A percentile compares a stretch with the other conserved stretches of the same genome.
phyloP scores from a whole-genome alignment of 2,113 vertebrate species.

The Ageneiosus marmoratus region DNA sequence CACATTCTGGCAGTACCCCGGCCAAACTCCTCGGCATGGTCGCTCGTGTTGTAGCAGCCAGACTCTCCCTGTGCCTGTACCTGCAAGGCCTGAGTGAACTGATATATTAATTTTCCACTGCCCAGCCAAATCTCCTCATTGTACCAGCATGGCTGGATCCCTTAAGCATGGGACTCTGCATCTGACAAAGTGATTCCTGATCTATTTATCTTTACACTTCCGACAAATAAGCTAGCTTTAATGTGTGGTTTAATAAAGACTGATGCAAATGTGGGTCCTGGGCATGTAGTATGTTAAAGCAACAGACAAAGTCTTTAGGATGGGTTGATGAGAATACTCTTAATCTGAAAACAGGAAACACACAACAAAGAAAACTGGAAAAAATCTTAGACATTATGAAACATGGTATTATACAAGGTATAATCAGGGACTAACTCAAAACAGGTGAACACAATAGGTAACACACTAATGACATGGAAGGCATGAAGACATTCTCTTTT shows the following conservation, averaged over 20 bases:
- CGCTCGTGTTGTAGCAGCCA: constrained; percentile 75
- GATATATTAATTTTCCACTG: constrained; percentile 61
- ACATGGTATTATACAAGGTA: neutral
- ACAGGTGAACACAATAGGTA: neutral
- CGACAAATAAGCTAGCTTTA: neutral
- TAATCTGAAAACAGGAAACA: too few species aligned
- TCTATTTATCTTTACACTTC: neutral
- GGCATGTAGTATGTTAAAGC: neutral
- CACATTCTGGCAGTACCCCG: constrained; percentile 51
- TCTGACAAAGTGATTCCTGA: constrained; percentile 58
- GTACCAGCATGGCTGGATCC: constrained; percentile 65
- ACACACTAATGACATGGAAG: neutral
- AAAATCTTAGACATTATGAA: too few species aligned
- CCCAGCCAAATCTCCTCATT: constrained; percentile 68
- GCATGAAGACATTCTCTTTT: too few species aligned
- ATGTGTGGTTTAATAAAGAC: neutral
- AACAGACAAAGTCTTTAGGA: neutral
- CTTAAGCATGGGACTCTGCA: constrained; percentile 58
- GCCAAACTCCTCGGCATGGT: constrained; percentile 66
- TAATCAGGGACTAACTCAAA: neutral
- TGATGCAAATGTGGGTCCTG: neutral
- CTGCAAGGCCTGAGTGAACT: constrained; percentile 69
- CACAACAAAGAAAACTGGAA: too few species aligned
- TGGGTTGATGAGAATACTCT: too few species aligned
- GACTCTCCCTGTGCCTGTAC: constrained; percentile 69